Base-by-base conservation (phyloP, 2,888 invertebrate species). In the Dryomyza anilis region DNA sequence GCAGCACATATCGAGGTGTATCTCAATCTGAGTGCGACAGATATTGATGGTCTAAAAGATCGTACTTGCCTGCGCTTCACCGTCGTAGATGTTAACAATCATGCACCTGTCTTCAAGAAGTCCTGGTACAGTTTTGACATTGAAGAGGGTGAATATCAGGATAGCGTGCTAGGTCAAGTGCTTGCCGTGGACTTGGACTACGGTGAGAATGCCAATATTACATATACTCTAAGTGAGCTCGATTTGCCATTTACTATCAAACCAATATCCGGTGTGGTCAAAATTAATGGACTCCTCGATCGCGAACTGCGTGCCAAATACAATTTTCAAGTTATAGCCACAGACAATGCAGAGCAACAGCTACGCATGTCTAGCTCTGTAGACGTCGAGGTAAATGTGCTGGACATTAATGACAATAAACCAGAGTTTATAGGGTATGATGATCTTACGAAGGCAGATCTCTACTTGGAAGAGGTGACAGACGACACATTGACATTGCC, bases 341-440 rank as follows among this genome's bases (percentile, higher is more conserved):
- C 85, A 68, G 94, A 95, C 76, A 90, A 89, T 76, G 93, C 93
- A 0, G 78, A 81, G 16, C 67, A 73, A 0, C 84, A 85, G 8
- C 48, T 50, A 14, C 87, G 88, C 50, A 82, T 92, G 66, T 89
- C 89, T 6, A 89, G 90, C 5, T 87, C 89, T 0, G 92, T 93
- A 12, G 89, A 90, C 68, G 90, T 95, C 0, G 92, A 93, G 78
- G 88, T 95, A 1, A 91, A 92, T 80, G 87, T 95, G 2, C 82
- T 92, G 67, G 95, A 95, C 76, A 86, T 93, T 0, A 95, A 95
- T 77, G 95, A 95, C 76, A 95, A 95, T 74, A 85, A 89, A 0
- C 94, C 94, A 0, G 86, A 86, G 65, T 95, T 94, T 79, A 90
- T 89, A 71, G 91, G 90, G 0, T 93, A 90, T 72, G 90, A 92